Base-by-base conservation (phyloP, 2,113 vertebrate genomes). In the Agelaius tricolor region DNA sequence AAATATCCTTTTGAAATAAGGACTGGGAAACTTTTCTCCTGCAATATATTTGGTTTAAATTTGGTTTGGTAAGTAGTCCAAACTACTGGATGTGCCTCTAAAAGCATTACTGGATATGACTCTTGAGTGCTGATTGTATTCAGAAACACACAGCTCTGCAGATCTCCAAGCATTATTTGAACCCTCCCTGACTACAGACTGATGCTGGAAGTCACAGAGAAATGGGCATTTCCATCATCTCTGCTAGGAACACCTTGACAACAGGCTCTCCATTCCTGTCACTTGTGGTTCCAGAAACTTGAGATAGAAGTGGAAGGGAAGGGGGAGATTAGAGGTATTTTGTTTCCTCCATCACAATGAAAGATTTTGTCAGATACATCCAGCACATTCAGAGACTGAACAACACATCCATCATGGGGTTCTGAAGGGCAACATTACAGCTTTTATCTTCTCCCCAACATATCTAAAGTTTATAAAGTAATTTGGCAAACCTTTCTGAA, bases 381-480 rank as follows among this genome's bases (percentile, higher is more conserved):
- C 43, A 81, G 33, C 33, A 31, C 16, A 46, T 74, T 43, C 57
- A 71, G 68, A 88, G 28, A 43, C 0, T 23, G 35, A 92, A 37
- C 33, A 94, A n/a, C 47, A 57, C 17, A 88, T 74, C 39, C 52
- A 67, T 84, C 68, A 62, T 4, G 37, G 18, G 22, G 23, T 74
- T 86, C 12, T 26, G 47, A 91, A 71, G 44, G 44, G 47, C 31
- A 67, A 26, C 59, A 31, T 79, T 84, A 82, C 7, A 69, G 46
- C 20, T 79, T 86, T 94, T 90, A 78, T 89, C 73, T 92, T 89
- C 75, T 72, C 41, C 76, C 30, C 24, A 35, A 19, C 8, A 19
- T 54, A 73, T 72, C 67, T 83, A 52, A 77, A 87, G 39, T 52
- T 90, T 77, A 87, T 39, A n/a, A 80, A 95, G 44, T n/a, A 68